Evolutionary conservation across 2,113 vertebrate species (phyloP).

Genomic region (Gambusia affinis): DNA sequence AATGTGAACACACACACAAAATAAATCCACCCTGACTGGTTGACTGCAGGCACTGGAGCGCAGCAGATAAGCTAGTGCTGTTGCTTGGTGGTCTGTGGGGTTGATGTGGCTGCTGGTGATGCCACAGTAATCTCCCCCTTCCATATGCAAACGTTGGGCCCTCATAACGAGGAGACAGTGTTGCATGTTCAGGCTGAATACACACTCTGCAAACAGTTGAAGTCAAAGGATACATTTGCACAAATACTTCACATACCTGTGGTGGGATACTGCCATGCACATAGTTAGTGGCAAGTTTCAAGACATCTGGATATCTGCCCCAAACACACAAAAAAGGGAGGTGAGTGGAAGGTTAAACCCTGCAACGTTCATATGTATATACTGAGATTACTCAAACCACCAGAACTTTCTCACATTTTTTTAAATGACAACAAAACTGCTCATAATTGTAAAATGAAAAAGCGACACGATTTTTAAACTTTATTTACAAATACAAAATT

Average conservation of each 20-base stretch:
- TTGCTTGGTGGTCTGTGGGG: conserved; percentile 52
- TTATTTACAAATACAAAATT: too few relatives aligned
- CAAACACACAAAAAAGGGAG: neutral
- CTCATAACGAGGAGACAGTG: conserved; percentile 4
- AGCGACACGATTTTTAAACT: neutral
- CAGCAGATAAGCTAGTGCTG: conserved; percentile 55
- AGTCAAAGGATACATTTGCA: neutral
- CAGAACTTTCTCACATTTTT: neutral
- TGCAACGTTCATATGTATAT: neutral
- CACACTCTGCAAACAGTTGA: neutral
- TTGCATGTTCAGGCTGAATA: neutral
- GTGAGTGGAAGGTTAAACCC: neutral
- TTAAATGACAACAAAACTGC: neutral
- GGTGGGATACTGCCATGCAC: fast-evolving
- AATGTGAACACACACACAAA: conserved; percentile 61
- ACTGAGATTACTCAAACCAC: neutral
- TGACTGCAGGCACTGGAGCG: conserved; percentile 63
- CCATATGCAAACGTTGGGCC: conserved; percentile 3
- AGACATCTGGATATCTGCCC: conserved; percentile 3
- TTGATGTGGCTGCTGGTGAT: conserved; percentile 30
- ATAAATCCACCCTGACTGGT: conserved; percentile 64
- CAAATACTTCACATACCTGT: conserved; percentile 1
- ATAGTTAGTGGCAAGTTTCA: neutral
- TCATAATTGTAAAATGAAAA: neutral
- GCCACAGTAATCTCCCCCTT: conserved; percentile 41